Conservation (phyloP, 2,113 vertebrate genomes). For the Platichthys stellatus region DNA sequence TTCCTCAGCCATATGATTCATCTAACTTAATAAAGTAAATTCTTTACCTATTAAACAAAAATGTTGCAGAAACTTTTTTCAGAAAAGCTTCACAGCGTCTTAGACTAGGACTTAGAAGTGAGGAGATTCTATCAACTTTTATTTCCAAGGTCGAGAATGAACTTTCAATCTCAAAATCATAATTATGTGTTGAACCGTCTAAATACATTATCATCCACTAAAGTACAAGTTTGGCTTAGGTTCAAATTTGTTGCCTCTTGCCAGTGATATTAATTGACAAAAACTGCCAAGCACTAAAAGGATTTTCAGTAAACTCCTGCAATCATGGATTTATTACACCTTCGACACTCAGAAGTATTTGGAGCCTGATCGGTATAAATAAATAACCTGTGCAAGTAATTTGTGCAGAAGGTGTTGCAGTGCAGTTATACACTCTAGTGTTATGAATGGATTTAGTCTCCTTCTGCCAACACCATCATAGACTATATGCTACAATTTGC, state of each 20-base stretch:
- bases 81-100: not conserved
- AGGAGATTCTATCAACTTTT: conserved; percentile 18
- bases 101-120: not conserved
- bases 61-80: conserved; percentile 1
- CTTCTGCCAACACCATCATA: not conserved
- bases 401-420: conserved; percentile 26
- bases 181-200: conserved; percentile 8
- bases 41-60: not conserved
- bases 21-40: not conserved
- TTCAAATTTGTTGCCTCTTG: conserved; percentile 33
- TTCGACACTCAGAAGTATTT: conserved; percentile 38
- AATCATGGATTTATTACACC: conserved; percentile 38
- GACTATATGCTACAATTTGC: conserved; percentile 3
- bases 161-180: conserved; percentile 28
- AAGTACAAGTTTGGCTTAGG: conserved; percentile 53
- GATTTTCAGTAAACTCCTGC: conserved; percentile 40
- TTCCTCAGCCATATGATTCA: not conserved
- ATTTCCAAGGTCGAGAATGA: conserved; percentile 27
- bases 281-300: conserved; percentile 40
- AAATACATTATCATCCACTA: conserved; percentile 40
- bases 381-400: conserved; percentile 30
- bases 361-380: conserved; percentile 11
- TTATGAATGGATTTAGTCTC: conserved; percentile 32
- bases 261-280: conserved; percentile 41
- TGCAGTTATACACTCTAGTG: conserved; percentile 3